phyloP scores from a whole-genome alignment of 1,140 invertebrate species.

The Bactericera cockerelli region DNA sequence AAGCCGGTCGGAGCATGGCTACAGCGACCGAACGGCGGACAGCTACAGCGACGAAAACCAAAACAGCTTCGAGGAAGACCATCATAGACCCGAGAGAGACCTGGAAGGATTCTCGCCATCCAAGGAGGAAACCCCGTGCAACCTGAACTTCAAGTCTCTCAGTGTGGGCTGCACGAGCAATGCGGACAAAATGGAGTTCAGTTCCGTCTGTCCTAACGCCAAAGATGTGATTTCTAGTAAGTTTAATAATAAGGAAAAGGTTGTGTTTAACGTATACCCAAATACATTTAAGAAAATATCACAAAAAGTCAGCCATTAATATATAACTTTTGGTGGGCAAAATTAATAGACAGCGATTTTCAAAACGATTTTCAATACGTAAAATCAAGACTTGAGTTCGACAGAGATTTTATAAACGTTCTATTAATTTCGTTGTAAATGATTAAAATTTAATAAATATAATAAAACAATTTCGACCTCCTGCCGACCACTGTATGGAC shows the following conservation, averaged over 20 bases:
- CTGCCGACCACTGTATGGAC: too few species aligned
- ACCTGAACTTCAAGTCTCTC: conserved; percentile 24
- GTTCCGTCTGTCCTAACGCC: conserved; percentile 25
- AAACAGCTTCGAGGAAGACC: too few species aligned
- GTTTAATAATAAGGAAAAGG: conserved; percentile 3
- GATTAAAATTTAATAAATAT: too few species aligned
- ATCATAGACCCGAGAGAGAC: conserved; percentile 3
- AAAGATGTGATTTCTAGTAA: conserved; percentile 25
- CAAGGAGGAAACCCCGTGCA: conserved; percentile 14
- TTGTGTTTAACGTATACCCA: too few species aligned
- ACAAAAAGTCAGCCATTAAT: too few species aligned
- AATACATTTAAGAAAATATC: conserved; percentile 6
- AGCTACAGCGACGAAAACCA: background rate
- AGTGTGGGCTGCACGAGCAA: conserved; percentile 25
- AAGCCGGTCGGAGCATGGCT: background rate
- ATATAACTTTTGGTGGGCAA: too few species aligned
- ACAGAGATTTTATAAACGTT: too few species aligned
- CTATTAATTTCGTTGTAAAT: too few species aligned
- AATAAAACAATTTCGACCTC: too few species aligned
- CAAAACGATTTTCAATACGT: too few species aligned
- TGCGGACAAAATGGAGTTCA: conserved; percentile 28
- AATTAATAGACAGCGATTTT: too few species aligned
- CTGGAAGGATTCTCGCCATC: conserved; percentile 8
- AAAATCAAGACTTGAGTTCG: too few species aligned
- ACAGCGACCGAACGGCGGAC: background rate